Conservation (phyloP, 2,888 invertebrate genomes). For the Ormyrus nitidulus region DNA sequence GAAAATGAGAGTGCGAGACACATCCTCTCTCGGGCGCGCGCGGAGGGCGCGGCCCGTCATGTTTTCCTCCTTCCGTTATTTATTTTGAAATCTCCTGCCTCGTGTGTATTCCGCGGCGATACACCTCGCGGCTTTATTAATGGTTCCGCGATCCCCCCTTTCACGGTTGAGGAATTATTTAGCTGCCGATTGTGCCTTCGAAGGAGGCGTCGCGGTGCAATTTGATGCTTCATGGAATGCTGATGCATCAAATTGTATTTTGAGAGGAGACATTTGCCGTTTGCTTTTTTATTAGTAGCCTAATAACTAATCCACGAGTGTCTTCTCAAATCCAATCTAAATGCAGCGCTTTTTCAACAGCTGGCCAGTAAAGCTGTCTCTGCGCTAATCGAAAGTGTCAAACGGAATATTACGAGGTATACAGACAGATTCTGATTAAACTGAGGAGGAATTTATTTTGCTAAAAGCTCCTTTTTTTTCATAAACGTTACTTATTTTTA, state of each 20-base stretch:
- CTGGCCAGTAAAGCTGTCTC: constrained; percentile 1
- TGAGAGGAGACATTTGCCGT: no score
- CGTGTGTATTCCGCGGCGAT: constrained; percentile 16
- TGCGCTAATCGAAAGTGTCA: background rate
- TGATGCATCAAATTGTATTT: no score
- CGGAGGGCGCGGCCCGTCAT: background rate
- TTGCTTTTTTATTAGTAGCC: no score
- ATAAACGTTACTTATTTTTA: no score
- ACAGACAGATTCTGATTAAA: background rate
- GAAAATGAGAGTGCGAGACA: background rate
- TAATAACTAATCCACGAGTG: no score
- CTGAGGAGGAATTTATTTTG: no score
- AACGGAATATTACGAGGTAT: background rate
- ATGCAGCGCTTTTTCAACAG: constrained; percentile 12
- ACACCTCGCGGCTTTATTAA: constrained; percentile 30
- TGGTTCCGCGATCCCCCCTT: background rate
- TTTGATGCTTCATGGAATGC: no score
- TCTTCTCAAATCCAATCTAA: constrained; percentile 8
- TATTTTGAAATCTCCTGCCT: constrained; percentile 37
- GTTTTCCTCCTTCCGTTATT: constrained; percentile 31
- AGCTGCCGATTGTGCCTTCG: background rate
- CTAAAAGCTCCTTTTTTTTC: no score
- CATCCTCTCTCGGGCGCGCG: no score
- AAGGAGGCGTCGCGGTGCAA: background rate
- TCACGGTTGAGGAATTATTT: constrained; percentile 27